phyloP scores from a whole-genome alignment of 2,797 vertebrate genomes.

The Acanthiza pusilla region DNA sequence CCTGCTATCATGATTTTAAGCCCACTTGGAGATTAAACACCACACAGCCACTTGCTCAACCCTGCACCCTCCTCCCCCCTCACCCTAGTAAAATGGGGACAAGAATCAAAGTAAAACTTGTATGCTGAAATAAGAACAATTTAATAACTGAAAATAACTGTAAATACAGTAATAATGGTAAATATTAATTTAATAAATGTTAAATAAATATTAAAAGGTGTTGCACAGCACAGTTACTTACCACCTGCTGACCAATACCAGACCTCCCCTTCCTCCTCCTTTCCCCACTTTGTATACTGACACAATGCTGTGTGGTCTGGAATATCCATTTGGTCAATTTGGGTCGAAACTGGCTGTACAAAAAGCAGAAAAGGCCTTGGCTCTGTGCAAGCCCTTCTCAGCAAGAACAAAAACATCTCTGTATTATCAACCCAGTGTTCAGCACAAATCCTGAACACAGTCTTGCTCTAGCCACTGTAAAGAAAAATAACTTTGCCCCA shows the following conservation, averaged over 20 bases:
- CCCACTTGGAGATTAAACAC: neutral
- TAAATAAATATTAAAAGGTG: neutral
- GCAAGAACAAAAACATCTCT: neutral
- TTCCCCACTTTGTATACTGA: neutral
- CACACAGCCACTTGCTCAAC: neutral
- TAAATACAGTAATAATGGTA: neutral
- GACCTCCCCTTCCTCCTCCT: neutral
- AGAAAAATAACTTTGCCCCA: neutral
- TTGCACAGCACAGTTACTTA: neutral
- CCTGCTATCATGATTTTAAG: neutral
- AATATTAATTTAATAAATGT: neutral
- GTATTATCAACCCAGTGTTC: neutral
- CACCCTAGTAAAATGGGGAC: neutral
- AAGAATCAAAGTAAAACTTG: neutral
- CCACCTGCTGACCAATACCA: too few relatives aligned
- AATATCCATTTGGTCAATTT: neutral
- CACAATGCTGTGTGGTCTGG: neutral
- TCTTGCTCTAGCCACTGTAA: too few relatives aligned
- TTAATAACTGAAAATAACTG: neutral
- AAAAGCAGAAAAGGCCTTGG: neutral
- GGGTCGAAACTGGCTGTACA: accelerated
- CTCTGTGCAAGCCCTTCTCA: neutral
- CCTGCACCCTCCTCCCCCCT: neutral
- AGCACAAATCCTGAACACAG: neutral
- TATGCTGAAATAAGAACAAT: neutral